Evolutionary conservation across 53 echinoderm and acorn worm genomes (phyloP), one percentile per base, ranked within the genome.

Genomic region (Henricia sp.): DNA sequence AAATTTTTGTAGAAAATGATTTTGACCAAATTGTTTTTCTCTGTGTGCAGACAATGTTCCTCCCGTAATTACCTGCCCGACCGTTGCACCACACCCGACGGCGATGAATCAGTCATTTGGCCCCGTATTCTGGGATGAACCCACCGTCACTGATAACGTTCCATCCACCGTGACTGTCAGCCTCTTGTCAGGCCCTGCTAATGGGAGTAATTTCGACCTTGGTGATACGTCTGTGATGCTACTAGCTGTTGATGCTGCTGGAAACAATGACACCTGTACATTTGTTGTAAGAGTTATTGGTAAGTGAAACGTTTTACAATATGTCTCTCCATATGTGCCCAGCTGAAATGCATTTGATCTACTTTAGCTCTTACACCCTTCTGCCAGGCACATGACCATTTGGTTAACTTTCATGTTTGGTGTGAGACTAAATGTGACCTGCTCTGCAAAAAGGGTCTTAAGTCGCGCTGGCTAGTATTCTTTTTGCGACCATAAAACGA

Each of bases 141-240:
- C 84, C n/a, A 55, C 70, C 33, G 84, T 89, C 33, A 75, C 50
- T 1, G 89, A 89, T 39, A 89, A 89, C 51, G 76, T 69, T 29
- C 84, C 70, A 3, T 38, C 68, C 24, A 84, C 77, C 41, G 62
- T 37, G 24, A 52, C 29, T 21, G 70, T 76, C n/a, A 58, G n/a
- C n/a, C n/a, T n/a, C n/a, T n/a, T 34, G 14, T 84, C 89, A 9
- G 76, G 77, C 68, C 57, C 36, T 2, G 77, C 51, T 29, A 76
- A 76, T 28, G 77, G 77, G 13, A 59, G 39, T 37, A 16, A 29
- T 20, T 57, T 76, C n/a, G 58, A 76, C 14, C 59, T 69, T 21
- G 56, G 84, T 4, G 84, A 70, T 5, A 57, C 76, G 3, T 33
- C 69, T 17, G 77, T 89, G 1, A 76, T 77, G 6, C 83, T 77